Conservation (phyloP, 2,113 vertebrate species). For the Percopsis transmontana region DNA sequence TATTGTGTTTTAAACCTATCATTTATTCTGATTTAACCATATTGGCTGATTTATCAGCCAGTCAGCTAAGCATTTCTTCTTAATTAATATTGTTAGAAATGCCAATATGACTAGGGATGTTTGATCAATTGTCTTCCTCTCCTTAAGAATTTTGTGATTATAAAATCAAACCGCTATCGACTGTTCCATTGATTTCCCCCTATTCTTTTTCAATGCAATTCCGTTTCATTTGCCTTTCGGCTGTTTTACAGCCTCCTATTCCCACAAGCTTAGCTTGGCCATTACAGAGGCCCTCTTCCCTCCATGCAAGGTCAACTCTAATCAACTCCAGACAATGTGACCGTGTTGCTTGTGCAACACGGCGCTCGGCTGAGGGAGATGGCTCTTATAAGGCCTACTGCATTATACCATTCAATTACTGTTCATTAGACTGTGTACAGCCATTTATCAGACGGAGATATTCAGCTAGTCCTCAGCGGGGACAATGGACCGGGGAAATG, state of each 20-base stretch:
- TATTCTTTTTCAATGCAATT: slow-evolving; percentile 66
- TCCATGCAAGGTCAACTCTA: slow-evolving; percentile 77
- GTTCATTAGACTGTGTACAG: slow-evolving; percentile 77
- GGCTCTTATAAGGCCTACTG: slow-evolving; percentile 69
- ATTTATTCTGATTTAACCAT: slow-evolving; percentile 76
- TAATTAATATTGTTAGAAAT: slow-evolving; percentile 84
- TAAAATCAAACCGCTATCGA: slow-evolving; percentile 80
- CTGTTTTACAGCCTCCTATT: slow-evolving; percentile 67
- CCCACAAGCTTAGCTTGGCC: slow-evolving; percentile 61
- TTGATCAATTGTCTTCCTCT: slow-evolving; percentile 82
- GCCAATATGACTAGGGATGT: slow-evolving; percentile 68
- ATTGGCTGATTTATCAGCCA: slow-evolving; percentile 71
- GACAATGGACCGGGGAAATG: slow-evolving; percentile 65
- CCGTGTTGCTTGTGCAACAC: slow-evolving; percentile 56
- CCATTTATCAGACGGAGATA: slow-evolving; percentile 78
- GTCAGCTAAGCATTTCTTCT: slow-evolving; percentile 77
- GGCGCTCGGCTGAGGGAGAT: slow-evolving; percentile 49
- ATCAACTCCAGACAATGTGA: slow-evolving; percentile 74
- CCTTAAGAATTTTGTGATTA: slow-evolving; percentile 76
- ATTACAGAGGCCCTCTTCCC: slow-evolving; percentile 69
- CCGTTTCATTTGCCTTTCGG: slow-evolving; percentile 73
- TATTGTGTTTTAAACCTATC: slow-evolving; percentile 66
- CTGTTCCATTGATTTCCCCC: slow-evolving; percentile 72
- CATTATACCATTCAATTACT: slow-evolving; percentile 80
- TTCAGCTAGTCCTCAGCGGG: slow-evolving; percentile 68